A percentile compares a stretch with the other conserved stretches of the same genome.
These are phyloP conservation scores for Eulemur albifrons DNA, from an alignment of 2,797 vertebrate species.

Conservation along the genomic window DNA sequence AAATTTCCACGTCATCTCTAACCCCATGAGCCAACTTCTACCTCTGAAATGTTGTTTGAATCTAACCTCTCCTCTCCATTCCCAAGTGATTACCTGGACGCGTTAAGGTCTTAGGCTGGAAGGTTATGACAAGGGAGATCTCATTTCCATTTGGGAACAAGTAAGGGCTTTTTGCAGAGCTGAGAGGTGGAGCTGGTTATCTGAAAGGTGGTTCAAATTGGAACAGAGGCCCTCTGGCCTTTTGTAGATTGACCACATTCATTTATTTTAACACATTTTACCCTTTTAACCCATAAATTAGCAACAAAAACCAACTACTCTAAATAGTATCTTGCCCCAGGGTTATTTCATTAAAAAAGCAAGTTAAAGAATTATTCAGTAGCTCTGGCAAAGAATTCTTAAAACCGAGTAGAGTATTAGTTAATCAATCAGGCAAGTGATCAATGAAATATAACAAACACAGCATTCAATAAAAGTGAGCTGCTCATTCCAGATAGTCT, in stretches of 20 bases:
- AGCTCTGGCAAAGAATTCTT: slow-evolving; percentile 30
- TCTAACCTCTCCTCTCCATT: neutral
- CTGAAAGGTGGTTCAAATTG: neutral
- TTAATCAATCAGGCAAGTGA: slow-evolving; percentile 43
- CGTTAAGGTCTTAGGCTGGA: neutral
- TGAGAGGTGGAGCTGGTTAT: neutral
- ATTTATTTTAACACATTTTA: neutral
- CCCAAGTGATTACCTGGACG: neutral
- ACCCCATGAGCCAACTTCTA: neutral
- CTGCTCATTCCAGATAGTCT: neutral
- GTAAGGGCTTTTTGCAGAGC: neutral
- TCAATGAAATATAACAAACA: slow-evolving; percentile 57
- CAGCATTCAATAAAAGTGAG: slow-evolving; percentile 37
- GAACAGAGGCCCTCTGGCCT: neutral
- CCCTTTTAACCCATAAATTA: neutral
- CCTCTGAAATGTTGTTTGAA: neutral
- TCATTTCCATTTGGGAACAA: neutral
- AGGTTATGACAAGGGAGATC: neutral
- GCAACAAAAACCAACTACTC: neutral
- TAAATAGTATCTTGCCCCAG: neutral
- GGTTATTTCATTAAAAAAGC: neutral
- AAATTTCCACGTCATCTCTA: neutral
- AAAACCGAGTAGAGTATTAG: neutral
- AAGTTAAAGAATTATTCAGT: slow-evolving; percentile 24
- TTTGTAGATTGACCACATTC: neutral